These are phyloP conservation scores for Paedocypris sp. DNA, from an alignment of 2,113 vertebrate genomes.

Conservation along the genomic window DNA sequence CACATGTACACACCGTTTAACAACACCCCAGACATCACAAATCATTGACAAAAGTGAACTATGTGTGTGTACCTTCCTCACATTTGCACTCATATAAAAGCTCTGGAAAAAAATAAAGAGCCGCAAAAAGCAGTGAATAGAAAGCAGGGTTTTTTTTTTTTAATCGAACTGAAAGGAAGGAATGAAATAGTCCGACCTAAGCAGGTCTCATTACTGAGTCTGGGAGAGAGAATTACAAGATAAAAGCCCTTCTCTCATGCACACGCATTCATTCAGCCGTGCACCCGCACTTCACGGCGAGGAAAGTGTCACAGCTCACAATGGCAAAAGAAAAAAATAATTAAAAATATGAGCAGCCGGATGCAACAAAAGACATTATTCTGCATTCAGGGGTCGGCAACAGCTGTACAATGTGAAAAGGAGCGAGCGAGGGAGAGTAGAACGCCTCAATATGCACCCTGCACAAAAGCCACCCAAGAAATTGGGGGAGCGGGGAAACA, in stretches of 20 bases:
- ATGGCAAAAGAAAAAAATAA: constrained; percentile 36
- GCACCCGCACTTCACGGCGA: constrained; percentile 28
- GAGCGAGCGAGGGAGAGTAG: constrained; percentile 29
- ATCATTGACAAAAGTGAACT: too few relatives aligned
- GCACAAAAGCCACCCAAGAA: constrained; percentile 39
- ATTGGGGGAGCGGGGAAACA: constrained; percentile 11
- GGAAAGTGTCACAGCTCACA: constrained; percentile 30
- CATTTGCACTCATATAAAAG: too few relatives aligned
- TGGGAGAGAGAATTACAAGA: constrained; percentile 26
- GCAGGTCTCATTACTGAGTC: constrained; percentile 42
- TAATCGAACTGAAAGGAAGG: constrained; percentile 36
- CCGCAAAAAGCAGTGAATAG: constrained; percentile 22
- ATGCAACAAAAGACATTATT: constrained; percentile 45
- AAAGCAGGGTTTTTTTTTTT: too few relatives aligned
- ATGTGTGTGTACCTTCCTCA: too few relatives aligned
- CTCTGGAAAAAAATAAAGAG: constrained; percentile 11
- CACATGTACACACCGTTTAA: too few relatives aligned
- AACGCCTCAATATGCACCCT: constrained; percentile 32
- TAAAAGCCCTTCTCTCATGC: constrained; percentile 24
- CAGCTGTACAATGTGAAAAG: constrained; percentile 40
- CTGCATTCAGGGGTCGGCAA: constrained; percentile 40
- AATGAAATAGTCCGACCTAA: constrained; percentile 44
- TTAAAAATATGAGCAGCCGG: constrained; percentile 48
- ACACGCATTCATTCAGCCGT: not conserved
- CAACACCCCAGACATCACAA: too few relatives aligned